phyloP scores from a whole-genome alignment of 2,888 invertebrate species.

The Erannis defoliaria region DNA sequence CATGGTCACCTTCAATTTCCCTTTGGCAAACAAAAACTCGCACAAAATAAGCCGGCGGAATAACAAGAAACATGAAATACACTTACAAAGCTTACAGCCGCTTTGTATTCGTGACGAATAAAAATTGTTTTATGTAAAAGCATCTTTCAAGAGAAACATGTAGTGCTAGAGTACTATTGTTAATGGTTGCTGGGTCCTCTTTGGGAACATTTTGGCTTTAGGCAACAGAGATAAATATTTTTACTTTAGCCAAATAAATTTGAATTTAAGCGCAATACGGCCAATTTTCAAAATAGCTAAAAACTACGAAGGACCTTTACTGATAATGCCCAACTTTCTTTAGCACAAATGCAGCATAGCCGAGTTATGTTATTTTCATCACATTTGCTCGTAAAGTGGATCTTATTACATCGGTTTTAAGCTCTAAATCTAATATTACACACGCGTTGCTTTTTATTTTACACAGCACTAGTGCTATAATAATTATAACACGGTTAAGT shows the following conservation, averaged over 20 bases:
- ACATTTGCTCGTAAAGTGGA: too few relatives aligned
- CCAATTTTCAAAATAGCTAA: too few relatives aligned
- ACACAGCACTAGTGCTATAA: too few relatives aligned
- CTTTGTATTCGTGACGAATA: conserved; percentile 43
- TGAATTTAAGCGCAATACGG: too few relatives aligned
- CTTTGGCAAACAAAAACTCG: conserved; percentile 28
- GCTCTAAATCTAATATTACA: too few relatives aligned
- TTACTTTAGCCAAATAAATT: too few relatives aligned
- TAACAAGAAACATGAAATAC: conserved; percentile 43
- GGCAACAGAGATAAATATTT: not conserved
- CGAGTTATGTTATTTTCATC: too few relatives aligned
- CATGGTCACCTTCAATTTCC: conserved; percentile 23
- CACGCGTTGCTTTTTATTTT: too few relatives aligned
- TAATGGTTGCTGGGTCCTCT: not conserved
- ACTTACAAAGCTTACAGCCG: conserved; percentile 38
- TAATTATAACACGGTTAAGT: too few relatives aligned
- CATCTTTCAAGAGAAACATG: conserved; percentile 7
- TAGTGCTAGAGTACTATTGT: not conserved
- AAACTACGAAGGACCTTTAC: conserved; percentile 1
- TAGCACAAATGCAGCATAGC: too few relatives aligned
- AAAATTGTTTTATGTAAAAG: conserved; percentile 21
- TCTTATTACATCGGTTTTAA: too few relatives aligned
- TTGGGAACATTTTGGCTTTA: not conserved
- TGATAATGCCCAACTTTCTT: too few relatives aligned
- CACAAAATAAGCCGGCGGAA: conserved; percentile 20